Evolutionary conservation across 1,140 invertebrate species (phyloP).

Genomic region (Apis florea): DNA sequence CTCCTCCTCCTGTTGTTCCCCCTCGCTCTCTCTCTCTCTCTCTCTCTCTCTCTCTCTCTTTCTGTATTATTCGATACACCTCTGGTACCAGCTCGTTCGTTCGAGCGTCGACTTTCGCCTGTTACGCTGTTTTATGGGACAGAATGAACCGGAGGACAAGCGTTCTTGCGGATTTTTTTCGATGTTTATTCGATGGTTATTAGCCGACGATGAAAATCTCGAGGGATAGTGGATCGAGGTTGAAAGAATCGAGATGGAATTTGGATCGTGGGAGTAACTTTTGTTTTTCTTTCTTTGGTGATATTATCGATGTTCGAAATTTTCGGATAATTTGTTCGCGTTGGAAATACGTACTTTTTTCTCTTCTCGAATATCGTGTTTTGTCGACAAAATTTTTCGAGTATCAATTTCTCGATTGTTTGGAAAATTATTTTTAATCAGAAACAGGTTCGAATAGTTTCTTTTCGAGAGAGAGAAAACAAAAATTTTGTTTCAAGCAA

Average conservation of each 20-base stretch:
- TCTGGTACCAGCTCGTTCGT: conserved; percentile 16
- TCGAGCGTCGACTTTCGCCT: conserved; percentile 13
- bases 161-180: conserved; percentile 6
- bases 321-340: too few relatives aligned
- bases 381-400: too few relatives aligned
- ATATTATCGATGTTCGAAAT: too few relatives aligned
- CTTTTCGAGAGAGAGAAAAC: too few relatives aligned
- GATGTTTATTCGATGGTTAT: background rate
- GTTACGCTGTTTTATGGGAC: background rate
- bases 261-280: too few relatives aligned
- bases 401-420: too few relatives aligned
- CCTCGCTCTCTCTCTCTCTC: background rate
- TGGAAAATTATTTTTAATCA: too few relatives aligned
- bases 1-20: background rate
- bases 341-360: too few relatives aligned
- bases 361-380: too few relatives aligned
- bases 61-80: conserved; percentile 31
- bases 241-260: background rate
- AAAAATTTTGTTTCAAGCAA: too few relatives aligned
- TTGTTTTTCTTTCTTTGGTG: too few relatives aligned
- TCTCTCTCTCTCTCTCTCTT: background rate
- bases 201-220: background rate
- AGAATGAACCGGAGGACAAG: background rate
- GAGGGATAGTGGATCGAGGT: background rate
- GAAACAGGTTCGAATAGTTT: too few relatives aligned